Conservation (phyloP, 2,888 invertebrate genomes). For the Criorhina ranunculi region DNA sequence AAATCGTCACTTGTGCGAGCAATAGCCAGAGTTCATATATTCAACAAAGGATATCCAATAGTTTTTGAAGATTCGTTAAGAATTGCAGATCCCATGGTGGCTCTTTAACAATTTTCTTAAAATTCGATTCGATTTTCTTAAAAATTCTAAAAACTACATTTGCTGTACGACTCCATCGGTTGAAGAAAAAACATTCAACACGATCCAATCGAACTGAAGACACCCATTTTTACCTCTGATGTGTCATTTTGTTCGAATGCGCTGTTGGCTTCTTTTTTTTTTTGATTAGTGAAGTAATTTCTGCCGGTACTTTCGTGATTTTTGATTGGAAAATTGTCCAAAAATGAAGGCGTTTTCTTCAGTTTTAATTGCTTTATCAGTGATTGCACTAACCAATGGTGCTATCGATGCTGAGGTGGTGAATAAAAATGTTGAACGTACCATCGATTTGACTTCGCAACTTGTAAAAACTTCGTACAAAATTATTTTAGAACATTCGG, state of each 20-base stretch:
- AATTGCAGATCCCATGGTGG: no score
- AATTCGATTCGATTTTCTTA: no score
- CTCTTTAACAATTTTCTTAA: no score
- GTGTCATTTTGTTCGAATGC: conserved; percentile 61
- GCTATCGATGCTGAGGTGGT: conserved; percentile 87
- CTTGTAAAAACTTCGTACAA: conserved; percentile 93
- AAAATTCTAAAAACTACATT: no score
- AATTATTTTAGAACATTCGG: conserved; percentile 93
- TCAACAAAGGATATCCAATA: no score
- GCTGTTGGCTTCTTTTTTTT: conserved; percentile 74
- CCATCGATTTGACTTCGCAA: conserved; percentile 94
- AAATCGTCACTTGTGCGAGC: no score
- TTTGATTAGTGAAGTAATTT: conserved; percentile 47
- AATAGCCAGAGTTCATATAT: no score
- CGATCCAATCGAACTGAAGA: background rate
- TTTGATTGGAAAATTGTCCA: conserved; percentile 11
- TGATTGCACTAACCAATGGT: conserved; percentile 36
- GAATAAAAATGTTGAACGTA: conserved; percentile 93
- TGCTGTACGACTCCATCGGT: no score
- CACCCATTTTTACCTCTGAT: conserved; percentile 56
- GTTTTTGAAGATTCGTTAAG: no score
- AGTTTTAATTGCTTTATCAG: conserved; percentile 45
- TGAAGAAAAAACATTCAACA: conserved; percentile 4
- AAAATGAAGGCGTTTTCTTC: conserved; percentile 49
- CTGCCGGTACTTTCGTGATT: conserved; percentile 56